Conservation (phyloP, 2,113 vertebrate genomes). For the Limnothrissa miodon region DNA sequence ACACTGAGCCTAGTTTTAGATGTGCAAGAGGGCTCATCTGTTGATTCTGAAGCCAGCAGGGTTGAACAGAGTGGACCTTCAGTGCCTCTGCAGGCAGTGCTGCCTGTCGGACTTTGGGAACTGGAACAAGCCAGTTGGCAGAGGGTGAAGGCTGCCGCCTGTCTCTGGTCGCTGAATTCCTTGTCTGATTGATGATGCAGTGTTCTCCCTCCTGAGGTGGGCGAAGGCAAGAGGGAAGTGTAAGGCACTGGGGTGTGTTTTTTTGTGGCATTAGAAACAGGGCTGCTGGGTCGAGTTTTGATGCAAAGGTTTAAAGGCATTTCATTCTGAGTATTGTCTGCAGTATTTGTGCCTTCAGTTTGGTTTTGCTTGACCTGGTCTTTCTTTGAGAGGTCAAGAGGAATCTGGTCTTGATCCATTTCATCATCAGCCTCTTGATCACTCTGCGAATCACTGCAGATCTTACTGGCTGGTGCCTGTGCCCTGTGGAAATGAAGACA, state of each 20-base stretch:
- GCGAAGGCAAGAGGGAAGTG: neutral
- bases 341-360: constrained; percentile 23
- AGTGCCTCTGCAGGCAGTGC: neutral
- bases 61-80: neutral
- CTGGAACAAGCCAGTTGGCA: constrained; percentile 87
- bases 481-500: constrained; percentile 2
- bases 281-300: constrained; percentile 65
- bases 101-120: neutral
- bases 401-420: constrained; percentile 57
- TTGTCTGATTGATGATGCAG: constrained; percentile 49
- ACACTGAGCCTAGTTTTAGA: neutral
- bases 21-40: constrained; percentile 6
- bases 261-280: neutral
- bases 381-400: constrained; percentile 90
- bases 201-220: constrained; percentile 6
- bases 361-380: constrained; percentile 47
- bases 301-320: constrained; percentile 88
- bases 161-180: constrained; percentile 84
- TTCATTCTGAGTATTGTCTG: constrained; percentile 63
- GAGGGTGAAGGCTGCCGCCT: constrained; percentile 89
- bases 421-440: constrained; percentile 49
- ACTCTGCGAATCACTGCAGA: constrained; percentile 21
- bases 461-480: neutral
- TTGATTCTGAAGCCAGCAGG: constrained; percentile 37
- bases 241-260: neutral